Evolutionary conservation across 2,113 vertebrate species (phyloP), one percentile per base, ranked within the genome.

Genomic region (Polypterus senegalus): DNA sequence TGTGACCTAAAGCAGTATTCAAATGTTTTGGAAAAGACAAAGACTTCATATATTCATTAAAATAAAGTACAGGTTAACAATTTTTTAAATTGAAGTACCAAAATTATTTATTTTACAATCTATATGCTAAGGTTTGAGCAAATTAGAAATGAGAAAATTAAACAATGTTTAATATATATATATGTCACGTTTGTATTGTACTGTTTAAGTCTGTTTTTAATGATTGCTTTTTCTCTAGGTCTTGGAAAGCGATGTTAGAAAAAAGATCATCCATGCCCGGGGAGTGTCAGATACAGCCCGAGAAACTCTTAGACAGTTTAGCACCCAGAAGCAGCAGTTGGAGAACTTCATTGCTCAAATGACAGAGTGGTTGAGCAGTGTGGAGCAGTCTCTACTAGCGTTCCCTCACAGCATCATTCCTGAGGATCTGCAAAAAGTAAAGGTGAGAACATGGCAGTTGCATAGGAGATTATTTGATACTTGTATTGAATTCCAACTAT

Each of bases 201-300:
- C 27, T 27, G 27, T 27, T 27, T 27, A 27, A 27, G 27, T 2
- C 27, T 27, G 27, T 27, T 27, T 27, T 27, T 27, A 27, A 52
- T 7, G 51, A 52, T 8, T 46, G 7, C 55, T 71, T 77, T 72
- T 0, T 1, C 49, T 71, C 62, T 74, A 99, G 96, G 91, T 92
- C 60, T 72, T 97, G 72, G 91, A 92, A 75, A 86, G 86, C n/a
- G 91, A 93, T 68, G 76, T 97, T 67, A 86, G 72, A 72, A 92
- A 92, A 77, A 95, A 93, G 68, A 63, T 97, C 72, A 81, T 83
- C 60, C 92, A 93, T 5, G 83, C 86, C 3, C 89, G 83, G 71
- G 92, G 91, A 75, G 78, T 89, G 47, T 87, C 81, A 49, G 85
- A 90, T 71, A 82, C 83, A 67, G 91, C 89, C 62, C 89, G 84